Evolutionary conservation across 2,797 vertebrate genomes (phyloP).

Genomic region (Chelon auratus): DNA sequence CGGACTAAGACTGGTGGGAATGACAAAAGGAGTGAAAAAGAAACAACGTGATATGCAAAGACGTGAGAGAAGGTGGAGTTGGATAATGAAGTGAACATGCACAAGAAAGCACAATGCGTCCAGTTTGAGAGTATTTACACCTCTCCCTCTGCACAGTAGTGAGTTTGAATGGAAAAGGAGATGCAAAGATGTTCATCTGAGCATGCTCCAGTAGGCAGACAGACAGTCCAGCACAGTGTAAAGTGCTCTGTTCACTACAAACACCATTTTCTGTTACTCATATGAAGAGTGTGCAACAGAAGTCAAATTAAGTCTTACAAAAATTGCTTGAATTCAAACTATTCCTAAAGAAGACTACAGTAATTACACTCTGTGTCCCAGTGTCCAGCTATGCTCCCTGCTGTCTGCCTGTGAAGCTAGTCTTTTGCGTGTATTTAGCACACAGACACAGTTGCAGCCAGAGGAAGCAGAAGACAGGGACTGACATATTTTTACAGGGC

Average conservation of each 20-base stretch:
- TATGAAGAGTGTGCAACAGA: not conserved
- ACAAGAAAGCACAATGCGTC: too few species aligned
- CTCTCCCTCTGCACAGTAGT: slow-evolving; percentile 55
- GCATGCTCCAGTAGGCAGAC: slow-evolving; percentile 64
- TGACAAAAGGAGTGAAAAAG: not conserved
- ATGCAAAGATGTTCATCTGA: slow-evolving; percentile 63
- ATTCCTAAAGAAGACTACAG: not conserved
- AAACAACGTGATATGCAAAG: slow-evolving; percentile 2
- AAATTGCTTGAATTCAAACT: slow-evolving; percentile 23
- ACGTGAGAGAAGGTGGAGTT: not conserved
- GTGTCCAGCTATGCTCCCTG: slow-evolving; percentile 51
- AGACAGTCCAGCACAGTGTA: slow-evolving; percentile 62
- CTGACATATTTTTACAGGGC: slow-evolving; percentile 84
- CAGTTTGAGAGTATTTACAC: not conserved
- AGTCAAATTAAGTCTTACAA: slow-evolving; percentile 8
- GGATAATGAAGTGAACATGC: not conserved
- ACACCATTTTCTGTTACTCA: not conserved
- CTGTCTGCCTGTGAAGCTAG: slow-evolving; percentile 74
- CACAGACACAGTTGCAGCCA: slow-evolving; percentile 77
- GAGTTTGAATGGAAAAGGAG: slow-evolving; percentile 37
- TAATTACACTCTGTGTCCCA: slow-evolving; percentile 25
- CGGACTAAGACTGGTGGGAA: not conserved
- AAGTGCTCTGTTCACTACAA: slow-evolving; percentile 1
- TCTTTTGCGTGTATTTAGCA: slow-evolving; percentile 63
- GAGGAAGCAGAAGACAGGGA: slow-evolving; percentile 82